Conservation (phyloP, 2,888 invertebrate genomes). For the Kuschelorhynchus macadamiae region DNA sequence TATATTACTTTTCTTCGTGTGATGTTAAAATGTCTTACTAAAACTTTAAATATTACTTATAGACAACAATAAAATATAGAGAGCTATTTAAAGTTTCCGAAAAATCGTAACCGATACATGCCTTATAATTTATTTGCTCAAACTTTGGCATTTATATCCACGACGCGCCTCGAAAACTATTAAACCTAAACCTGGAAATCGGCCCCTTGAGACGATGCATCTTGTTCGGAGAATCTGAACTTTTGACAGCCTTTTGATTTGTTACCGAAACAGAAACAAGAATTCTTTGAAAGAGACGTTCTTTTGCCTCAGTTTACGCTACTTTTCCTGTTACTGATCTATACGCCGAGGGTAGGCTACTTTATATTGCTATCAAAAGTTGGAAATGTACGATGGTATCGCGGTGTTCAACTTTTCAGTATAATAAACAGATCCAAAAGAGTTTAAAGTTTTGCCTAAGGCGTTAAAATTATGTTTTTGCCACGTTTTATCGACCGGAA, state of each 20-base stretch:
- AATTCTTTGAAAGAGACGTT: conserved; percentile 31
- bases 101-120: conserved; percentile 27
- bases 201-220: conserved; percentile 26
- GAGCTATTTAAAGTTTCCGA: too few species aligned
- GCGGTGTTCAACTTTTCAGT: conserved; percentile 12
- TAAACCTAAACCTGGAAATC: conserved; percentile 38
- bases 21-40: too few species aligned
- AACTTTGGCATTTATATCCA: conserved; percentile 22
- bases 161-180: conserved; percentile 30
- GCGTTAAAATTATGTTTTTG: conserved; percentile 13
- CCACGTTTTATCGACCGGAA: too few species aligned
- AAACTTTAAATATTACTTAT: too few species aligned
- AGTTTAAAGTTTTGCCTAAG: conserved; percentile 37
- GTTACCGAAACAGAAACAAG: conserved; percentile 58
- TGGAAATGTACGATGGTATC: conserved; percentile 25
- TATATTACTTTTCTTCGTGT: too few species aligned
- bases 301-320: conserved; percentile 23
- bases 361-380: conserved; percentile 38
- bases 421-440: conserved; percentile 28
- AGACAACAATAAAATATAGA: too few species aligned
- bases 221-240: conserved; percentile 55
- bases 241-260: conserved; percentile 61
- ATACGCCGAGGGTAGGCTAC: conserved; percentile 24
- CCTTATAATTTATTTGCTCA: conserved; percentile 26
- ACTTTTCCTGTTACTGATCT: conserved; percentile 29